Evolutionary conservation across 2,797 vertebrate species (phyloP).

Genomic region (Margarornis squamiger): DNA sequence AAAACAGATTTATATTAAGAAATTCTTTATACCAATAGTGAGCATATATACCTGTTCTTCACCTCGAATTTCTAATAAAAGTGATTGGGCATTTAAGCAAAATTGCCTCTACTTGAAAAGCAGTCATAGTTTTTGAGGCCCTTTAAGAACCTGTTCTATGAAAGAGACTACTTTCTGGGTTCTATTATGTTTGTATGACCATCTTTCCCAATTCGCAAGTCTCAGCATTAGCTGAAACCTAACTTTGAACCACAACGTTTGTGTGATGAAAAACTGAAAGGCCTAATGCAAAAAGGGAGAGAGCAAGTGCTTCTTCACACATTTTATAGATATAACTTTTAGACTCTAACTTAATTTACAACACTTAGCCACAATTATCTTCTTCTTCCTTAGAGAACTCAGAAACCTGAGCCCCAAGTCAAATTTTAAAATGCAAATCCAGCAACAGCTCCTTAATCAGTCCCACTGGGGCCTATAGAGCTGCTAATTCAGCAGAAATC

Average conservation of each 20-base stretch:
- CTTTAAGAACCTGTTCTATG: background rate
- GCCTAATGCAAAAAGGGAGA: slow-evolving; percentile 20
- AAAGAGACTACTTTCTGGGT: background rate
- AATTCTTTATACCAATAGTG: slow-evolving; percentile 33
- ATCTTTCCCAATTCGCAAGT: background rate
- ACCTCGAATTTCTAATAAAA: background rate
- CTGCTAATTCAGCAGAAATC: slow-evolving; percentile 97
- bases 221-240: background rate
- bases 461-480: slow-evolving; percentile 83
- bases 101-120: background rate
- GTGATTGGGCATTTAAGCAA: background rate
- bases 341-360: slow-evolving; percentile 73
- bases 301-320: slow-evolving; percentile 4
- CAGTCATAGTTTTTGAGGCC: background rate
- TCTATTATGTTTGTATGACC: background rate
- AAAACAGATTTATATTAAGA: slow-evolving; percentile 29
- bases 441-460: slow-evolving; percentile 87
- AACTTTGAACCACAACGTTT: background rate
- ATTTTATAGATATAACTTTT: slow-evolving; percentile 33
- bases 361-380: slow-evolving; percentile 60
- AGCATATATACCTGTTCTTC: background rate
- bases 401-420: slow-evolving; percentile 73
- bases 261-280: background rate
- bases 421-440: slow-evolving; percentile 84
- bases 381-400: slow-evolving; percentile 64